These are phyloP conservation scores for Ridgeia piscesae DNA, from an alignment of 1,140 invertebrate species.

Conservation along the genomic window DNA sequence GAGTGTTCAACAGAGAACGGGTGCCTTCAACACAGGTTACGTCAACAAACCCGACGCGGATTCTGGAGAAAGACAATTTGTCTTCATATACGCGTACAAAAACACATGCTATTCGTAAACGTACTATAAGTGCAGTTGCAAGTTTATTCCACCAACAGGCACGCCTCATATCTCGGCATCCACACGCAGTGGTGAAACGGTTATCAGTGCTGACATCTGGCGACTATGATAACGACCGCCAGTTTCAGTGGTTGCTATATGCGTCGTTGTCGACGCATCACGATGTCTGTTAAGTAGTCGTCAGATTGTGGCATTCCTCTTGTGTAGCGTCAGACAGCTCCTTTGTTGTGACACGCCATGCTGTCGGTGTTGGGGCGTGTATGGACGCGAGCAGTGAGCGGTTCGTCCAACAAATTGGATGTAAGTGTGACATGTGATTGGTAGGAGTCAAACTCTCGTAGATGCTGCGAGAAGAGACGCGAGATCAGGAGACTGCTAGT, in stretches of 20 bases:
- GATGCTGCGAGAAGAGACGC: no score
- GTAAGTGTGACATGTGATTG: no score
- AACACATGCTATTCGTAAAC: not conserved
- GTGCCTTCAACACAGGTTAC: no score
- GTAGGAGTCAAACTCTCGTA: no score
- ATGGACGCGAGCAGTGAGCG: no score
- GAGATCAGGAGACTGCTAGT: no score
- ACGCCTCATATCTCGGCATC: not conserved
- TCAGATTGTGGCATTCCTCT: not conserved
- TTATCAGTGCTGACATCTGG: not conserved
- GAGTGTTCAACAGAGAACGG: no score
- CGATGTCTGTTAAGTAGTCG: not conserved
- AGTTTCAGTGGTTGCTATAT: not conserved
- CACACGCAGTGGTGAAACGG: not conserved
- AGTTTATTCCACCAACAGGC: not conserved
- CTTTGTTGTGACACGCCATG: not conserved
- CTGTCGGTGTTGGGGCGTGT: not conserved
- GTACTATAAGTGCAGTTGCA: not conserved
- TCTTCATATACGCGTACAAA: not conserved
- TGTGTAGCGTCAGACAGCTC: not conserved
- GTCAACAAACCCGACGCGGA: no score
- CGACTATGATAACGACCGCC: not conserved
- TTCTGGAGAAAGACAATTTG: no score
- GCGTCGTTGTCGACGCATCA: not conserved
- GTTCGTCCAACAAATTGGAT: no score